Evolutionary conservation across 2,797 vertebrate genomes (phyloP), one percentile per base, ranked within the genome.

Genomic region (Tinamus major): DNA sequence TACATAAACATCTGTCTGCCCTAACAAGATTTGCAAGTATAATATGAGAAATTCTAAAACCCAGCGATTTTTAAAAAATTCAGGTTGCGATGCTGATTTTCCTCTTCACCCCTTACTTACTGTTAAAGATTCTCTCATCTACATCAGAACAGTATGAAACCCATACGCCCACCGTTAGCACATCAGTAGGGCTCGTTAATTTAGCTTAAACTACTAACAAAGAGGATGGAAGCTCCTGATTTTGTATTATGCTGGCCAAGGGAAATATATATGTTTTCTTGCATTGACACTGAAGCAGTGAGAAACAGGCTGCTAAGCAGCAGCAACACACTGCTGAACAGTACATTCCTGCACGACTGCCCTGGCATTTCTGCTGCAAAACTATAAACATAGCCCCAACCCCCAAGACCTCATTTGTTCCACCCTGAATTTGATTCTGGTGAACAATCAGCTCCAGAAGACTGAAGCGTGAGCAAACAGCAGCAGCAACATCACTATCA

Each of bases 11-110:
- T 80, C 85, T 91, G 79, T 53, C 85, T 78, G 49, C 31, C 27
- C 87, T 90, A 20, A 74, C 7, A 39, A 76, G 49, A 70, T 93
- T 72, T 89, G 42, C 68, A 92, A 92, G 68, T 59, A n/a, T 86
- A 81, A 85, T 74, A 55, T 67, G 42, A 93, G 35, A 79, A 85
- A 79, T 87, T 85, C 49, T 51, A 70, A 77, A 90, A 63, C 55
- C 59, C 42, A 77, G 46, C 59, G 41, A 51, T 31, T 51, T 51
- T 79, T 75, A 82, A 92, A 85, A 75, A 90, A 71, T 67, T 79
- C 42, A 58, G 56, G 39, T 85, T 91, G 59, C 56, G 69, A 84
- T 92, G 70, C 14, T 78, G 48, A 48, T 83, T 93, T 95, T 26
- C 35, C 10, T 3, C n/a, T 68, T 70, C 5, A 1, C 26, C 44